Evolutionary conservation across 2,797 vertebrate genomes (phyloP).

Genomic region (Anomalospiza imberbis): DNA sequence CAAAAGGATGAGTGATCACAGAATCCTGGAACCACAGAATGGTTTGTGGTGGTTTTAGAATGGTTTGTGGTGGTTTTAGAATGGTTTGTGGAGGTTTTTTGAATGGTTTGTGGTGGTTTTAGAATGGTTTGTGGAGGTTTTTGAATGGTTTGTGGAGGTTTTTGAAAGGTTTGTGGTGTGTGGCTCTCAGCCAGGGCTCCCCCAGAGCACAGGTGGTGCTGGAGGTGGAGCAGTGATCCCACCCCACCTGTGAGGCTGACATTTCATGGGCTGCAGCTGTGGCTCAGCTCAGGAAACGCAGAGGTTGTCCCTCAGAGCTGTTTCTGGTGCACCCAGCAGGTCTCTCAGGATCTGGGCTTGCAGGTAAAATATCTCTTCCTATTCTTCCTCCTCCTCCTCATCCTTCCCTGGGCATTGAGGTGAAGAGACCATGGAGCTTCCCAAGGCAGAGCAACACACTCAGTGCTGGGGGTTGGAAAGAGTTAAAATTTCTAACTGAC

Average conservation of each 20-base stretch:
- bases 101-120: no score
- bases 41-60: background rate
- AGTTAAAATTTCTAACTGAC: background rate
- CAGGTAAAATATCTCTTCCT: background rate
- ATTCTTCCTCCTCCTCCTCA: background rate
- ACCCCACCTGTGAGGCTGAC: background rate
- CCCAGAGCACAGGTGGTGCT: background rate
- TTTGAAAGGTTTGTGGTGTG: background rate
- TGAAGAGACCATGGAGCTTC: background rate
- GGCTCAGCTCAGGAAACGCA: background rate
- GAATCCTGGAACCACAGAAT: background rate
- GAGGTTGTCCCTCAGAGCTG: background rate
- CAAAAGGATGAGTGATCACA: background rate
- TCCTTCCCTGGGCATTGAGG: background rate
- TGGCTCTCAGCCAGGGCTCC: background rate
- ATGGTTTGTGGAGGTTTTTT: background rate
- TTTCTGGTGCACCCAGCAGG: background rate
- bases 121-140: background rate
- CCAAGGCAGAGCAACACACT: background rate
- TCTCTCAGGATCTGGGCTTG: background rate
- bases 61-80: fast-evolving
- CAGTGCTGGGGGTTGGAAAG: background rate
- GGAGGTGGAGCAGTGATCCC: background rate
- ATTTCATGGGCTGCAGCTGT: background rate
- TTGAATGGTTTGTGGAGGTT: background rate